These are phyloP conservation scores for Xanthorhoe spadicearia DNA, from an alignment of 2,888 invertebrate genomes.

Conservation along the genomic window DNA sequence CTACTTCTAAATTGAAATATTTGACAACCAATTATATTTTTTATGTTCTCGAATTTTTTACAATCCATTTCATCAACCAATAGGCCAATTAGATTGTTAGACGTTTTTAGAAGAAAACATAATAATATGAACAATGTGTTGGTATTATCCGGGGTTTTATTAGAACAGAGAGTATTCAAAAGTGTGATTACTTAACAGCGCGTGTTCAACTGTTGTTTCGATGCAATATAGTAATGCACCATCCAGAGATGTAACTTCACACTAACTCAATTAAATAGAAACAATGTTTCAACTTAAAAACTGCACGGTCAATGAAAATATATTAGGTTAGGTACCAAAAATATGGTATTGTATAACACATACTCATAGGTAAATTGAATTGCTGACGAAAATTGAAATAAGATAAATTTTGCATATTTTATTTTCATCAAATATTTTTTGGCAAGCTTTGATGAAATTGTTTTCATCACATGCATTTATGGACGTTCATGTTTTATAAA, in stretches of 20 bases:
- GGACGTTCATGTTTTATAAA: too few relatives aligned
- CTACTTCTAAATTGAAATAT: too few relatives aligned
- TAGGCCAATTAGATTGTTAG: neutral
- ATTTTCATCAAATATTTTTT: too few relatives aligned
- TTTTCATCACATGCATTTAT: too few relatives aligned
- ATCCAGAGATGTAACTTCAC: slow-evolving; percentile 52
- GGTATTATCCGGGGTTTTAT: neutral
- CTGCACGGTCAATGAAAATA: slow-evolving; percentile 22
- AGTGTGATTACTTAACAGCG: slow-evolving; percentile 34
- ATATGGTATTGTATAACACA: neutral
- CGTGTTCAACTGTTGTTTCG: slow-evolving; percentile 36
- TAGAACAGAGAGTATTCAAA: slow-evolving; percentile 25
- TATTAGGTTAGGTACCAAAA: slow-evolving; percentile 9
- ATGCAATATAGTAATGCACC: slow-evolving; percentile 56
- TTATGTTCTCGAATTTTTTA: too few relatives aligned
- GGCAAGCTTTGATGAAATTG: too few relatives aligned
- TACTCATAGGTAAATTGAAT: neutral
- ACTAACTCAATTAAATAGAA: slow-evolving; percentile 47
- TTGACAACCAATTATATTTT: too few relatives aligned
- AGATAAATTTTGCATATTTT: neutral
- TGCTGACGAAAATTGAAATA: neutral
- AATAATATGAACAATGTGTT: neutral
- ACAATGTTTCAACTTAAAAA: slow-evolving; percentile 31
- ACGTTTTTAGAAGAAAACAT: neutral
- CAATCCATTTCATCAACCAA: too few relatives aligned